Evolutionary conservation across 2,888 invertebrate species (phyloP), one percentile per base, ranked within the genome.

Genomic region (Nudaria mundana): DNA sequence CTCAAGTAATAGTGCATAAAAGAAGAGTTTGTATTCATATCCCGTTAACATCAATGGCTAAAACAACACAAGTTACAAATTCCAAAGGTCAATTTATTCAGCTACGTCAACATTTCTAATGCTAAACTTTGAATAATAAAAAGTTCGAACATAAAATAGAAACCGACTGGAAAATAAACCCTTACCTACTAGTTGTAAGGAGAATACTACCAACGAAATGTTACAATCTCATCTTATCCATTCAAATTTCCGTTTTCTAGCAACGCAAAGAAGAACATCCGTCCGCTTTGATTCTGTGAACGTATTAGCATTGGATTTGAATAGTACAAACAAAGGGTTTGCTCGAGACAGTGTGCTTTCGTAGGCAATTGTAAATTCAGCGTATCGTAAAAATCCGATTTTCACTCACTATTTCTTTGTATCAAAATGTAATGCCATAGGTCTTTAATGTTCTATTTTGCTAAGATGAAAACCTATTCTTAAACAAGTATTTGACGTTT

Each of bases 261-360:
- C 66, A 64, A 71, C 67, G 77, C 77, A 80, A 81, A 81, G 77
- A 76, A 75, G 75, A 82, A 76, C 79, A 79, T 79, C 76, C 77
- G 79, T 75, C 78, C 76, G 76, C 81, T 84, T 82, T 83, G 85
- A 84, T 86, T 84, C 82, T 68, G 75, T 76, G 71, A 81, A 82
- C 81, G 83, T 85, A 85, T 85, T 87, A 85, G 84, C 85, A 86
- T 86, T 77, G 78, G 70, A 87, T 87, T 87, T 87, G 87, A 87
- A 87, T 87, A 85, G 84, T 80, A 87, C 87, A 86, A 86, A 86
- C 85, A 86, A 87, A 85, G 82, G 87, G 85, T 82, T 84, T 85
- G 81, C 71, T 82, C 81, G 70, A 84, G 86, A 82, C 81, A 78
- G 72, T 82, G 72, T 82, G 84, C 83, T 83, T 85, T 86, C 83